Evolutionary conservation across 2,113 vertebrate genomes (phyloP).

Genomic region (rat (Rattus norvegicus)): GRCr8 NC_086019.1:160095001-160095500

Average conservation of each 20-base stretch:
- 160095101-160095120: not conserved
- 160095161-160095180: not conserved
- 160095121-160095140: not conserved
- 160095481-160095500: too few species aligned
- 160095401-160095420: not conserved
- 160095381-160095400: not conserved
- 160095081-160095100: not conserved
- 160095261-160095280: not conserved
- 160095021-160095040: not conserved
- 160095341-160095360: slow-evolving; percentile 1
- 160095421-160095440: not conserved
- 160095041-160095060: not conserved
- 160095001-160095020: not conserved
- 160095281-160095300: not conserved
- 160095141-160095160: not conserved
- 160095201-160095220: not conserved
- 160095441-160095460: not conserved
- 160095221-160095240: too few species aligned
- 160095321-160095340: not conserved
- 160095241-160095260: too few species aligned
- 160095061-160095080: not conserved
- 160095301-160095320: not conserved
- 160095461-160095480: not conserved
- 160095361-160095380: not conserved
- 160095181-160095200: not conserved